Conservation (phyloP, 1,140 invertebrate species). For the Rhynchophorus ferrugineus region DNA sequence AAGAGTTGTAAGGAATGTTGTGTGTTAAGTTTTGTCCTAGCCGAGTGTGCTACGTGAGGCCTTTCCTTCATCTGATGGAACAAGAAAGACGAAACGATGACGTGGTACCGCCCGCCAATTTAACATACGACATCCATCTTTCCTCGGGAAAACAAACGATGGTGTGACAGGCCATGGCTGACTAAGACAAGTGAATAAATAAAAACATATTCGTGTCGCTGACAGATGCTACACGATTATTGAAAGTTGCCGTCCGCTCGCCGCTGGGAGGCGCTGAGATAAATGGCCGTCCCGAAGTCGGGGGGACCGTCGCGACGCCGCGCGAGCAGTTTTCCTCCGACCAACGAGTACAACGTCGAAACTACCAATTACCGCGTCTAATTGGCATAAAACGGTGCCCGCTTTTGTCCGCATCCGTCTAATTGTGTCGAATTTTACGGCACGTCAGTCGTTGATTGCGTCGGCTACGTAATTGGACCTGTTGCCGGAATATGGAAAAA, state of each 20-base stretch:
- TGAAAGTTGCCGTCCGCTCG: neutral
- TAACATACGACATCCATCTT: conserved; percentile 14
- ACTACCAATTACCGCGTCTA: neutral
- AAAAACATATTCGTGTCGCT: conserved; percentile 16
- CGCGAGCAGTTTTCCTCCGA: neutral
- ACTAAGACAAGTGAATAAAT: conserved; percentile 15
- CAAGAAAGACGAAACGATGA: too few relatives aligned
- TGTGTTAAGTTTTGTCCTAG: too few relatives aligned
- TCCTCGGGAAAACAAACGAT: conserved; percentile 6
- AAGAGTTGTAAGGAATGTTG: too few relatives aligned
- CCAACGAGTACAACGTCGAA: neutral
- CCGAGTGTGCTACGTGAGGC: too few relatives aligned
- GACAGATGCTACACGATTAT: conserved; percentile 11
- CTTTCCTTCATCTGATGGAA: too few relatives aligned
- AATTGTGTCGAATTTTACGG: neutral
- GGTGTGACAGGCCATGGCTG: conserved; percentile 1
- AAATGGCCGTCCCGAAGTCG: neutral
- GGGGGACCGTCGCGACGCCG: too few relatives aligned
- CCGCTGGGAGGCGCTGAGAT: neutral
- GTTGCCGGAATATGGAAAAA: neutral
- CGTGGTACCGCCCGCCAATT: neutral
- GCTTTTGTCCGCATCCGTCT: neutral
- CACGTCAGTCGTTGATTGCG: neutral
- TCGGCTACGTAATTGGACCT: neutral
- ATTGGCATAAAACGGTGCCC: neutral